These are phyloP conservation scores for Rambutsinella grinnellia DNA, from an alignment of 2,888 invertebrate species.

Conservation along the genomic window DNA sequence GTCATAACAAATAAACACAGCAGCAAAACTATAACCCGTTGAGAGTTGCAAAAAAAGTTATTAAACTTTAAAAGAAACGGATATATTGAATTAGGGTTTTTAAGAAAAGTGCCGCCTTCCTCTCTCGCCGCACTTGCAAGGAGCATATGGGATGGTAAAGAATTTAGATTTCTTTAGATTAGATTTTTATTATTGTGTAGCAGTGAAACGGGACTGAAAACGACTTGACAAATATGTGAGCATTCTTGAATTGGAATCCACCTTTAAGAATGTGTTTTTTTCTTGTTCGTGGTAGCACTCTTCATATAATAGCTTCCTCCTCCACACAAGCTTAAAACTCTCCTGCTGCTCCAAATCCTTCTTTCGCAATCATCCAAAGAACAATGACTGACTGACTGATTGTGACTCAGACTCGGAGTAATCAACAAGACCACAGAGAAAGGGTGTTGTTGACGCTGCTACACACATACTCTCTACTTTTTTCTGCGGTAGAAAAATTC, in stretches of 20 bases:
- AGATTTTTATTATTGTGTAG: too few relatives aligned
- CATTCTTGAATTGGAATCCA: conserved; percentile 50
- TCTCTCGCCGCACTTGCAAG: too few relatives aligned
- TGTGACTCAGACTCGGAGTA: conserved; percentile 1
- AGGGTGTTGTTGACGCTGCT: not conserved
- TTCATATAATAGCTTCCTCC: not conserved
- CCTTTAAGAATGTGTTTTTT: too few relatives aligned
- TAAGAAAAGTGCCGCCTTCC: too few relatives aligned
- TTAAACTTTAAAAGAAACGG: too few relatives aligned
- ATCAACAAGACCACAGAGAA: not conserved
- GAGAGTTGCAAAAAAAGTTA: too few relatives aligned
- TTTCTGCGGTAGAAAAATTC: not conserved
- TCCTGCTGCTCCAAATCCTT: not conserved
- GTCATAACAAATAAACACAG: too few relatives aligned
- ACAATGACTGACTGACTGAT: not conserved
- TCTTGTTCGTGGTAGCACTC: conserved; percentile 6
- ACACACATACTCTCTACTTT: not conserved
- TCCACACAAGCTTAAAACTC: not conserved
- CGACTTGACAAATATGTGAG: conserved; percentile 37
- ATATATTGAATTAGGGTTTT: too few relatives aligned
- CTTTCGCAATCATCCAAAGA: not conserved
- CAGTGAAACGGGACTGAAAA: conserved; percentile 52
- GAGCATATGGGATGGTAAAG: too few relatives aligned
- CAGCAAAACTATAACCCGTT: too few relatives aligned
- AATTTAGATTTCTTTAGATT: too few relatives aligned